Percentiles rank a stretch among this genome's conserved stretches.
phyloP scores from a whole-genome alignment of 30 jellyfish, hydroid and myxozoan species.

The Chironex yamaguchii region DNA sequence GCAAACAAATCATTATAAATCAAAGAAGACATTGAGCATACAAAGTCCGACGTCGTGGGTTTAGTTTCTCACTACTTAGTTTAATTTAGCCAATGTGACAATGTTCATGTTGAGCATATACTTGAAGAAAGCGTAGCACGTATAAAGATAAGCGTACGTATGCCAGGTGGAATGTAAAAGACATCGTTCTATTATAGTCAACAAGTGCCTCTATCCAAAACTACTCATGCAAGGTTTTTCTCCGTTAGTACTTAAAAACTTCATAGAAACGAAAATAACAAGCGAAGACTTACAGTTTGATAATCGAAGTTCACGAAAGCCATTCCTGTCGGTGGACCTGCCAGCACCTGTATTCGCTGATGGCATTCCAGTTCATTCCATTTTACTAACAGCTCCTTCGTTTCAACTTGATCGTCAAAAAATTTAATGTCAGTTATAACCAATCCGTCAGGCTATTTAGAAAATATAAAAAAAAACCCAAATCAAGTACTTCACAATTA shows the following conservation, averaged over 20 bases:
- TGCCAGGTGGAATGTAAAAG: too few relatives aligned
- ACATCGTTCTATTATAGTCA: too few relatives aligned
- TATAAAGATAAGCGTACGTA: too few relatives aligned
- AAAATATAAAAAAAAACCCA: too few relatives aligned
- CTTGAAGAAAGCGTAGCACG: background rate
- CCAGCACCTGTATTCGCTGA: constrained; percentile 58
- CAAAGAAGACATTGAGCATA: background rate
- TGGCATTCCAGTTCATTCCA: constrained; percentile 43
- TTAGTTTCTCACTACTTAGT: too few relatives aligned
- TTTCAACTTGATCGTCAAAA: constrained; percentile 1
- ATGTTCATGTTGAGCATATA: too few relatives aligned
- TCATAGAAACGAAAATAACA: too few relatives aligned
- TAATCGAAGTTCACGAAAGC: constrained; percentile 46
- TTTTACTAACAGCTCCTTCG: constrained; percentile 33
- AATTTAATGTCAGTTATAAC: background rate
- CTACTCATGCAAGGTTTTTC: too few relatives aligned
- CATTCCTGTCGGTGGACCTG: constrained; percentile 63
- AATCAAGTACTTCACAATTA: background rate
- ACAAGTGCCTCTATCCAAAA: too few relatives aligned
- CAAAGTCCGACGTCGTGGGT: background rate
- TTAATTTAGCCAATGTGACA: too few relatives aligned
- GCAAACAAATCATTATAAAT: background rate
- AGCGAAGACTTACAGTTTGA: constrained; percentile 20
- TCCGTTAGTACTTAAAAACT: too few relatives aligned
- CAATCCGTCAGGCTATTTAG: background rate